phyloP scores from a whole-genome alignment of 2,797 vertebrate genomes.

The Falco rusticolus region DNA sequence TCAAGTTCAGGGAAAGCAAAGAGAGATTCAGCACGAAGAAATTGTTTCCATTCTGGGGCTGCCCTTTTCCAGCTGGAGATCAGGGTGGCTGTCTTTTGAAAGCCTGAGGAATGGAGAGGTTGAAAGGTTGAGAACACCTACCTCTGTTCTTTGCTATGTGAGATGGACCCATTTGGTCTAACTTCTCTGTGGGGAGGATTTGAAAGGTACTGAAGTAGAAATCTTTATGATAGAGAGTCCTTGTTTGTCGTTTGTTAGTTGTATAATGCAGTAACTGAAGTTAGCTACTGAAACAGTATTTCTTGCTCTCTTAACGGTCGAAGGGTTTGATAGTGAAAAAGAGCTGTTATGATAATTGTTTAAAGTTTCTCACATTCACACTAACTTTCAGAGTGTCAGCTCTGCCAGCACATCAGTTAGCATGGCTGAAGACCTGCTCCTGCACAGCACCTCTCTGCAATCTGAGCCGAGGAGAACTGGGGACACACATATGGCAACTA shows the following conservation, averaged over 20 bases:
- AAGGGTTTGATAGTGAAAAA: background rate
- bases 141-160: background rate
- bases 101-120: background rate
- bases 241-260: background rate
- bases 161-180: background rate
- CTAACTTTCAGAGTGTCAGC: background rate
- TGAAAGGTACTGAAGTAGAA: background rate
- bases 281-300: background rate
- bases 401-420: background rate
- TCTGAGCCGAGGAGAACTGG: background rate
- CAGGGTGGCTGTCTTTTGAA: background rate
- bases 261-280: background rate
- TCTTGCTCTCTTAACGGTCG: background rate
- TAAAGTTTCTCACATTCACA: background rate
- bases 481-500: accelerated
- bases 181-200: background rate
- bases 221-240: background rate
- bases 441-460: background rate
- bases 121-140: background rate
- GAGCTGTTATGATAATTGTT: background rate
- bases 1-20: conserved; percentile 36
- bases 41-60: background rate
- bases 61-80: conserved; percentile 1
- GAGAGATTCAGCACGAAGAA: background rate
- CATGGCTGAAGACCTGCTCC: background rate